Conservation (phyloP, 2,888 invertebrate genomes). For the Synergus umbraculus region DNA sequence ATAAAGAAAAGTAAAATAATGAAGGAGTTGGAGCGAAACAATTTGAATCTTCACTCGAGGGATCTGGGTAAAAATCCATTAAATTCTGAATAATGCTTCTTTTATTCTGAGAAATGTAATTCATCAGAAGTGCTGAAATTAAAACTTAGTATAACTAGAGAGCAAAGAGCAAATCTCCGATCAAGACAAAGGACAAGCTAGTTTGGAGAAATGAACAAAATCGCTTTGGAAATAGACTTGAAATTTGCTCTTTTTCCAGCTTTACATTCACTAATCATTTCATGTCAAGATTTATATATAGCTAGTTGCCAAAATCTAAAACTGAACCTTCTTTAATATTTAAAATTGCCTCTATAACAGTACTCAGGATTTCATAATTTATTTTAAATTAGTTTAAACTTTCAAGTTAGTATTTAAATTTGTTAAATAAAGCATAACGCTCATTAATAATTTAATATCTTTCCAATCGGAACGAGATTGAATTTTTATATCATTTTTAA, state of each 20-base stretch:
- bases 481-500: too few relatives aligned
- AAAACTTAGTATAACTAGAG: not conserved
- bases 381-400: too few relatives aligned
- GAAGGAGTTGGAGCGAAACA: not conserved
- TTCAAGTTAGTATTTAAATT: too few relatives aligned
- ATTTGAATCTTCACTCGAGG: too few relatives aligned
- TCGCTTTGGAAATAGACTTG: not conserved
- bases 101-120: not conserved
- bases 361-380: too few relatives aligned
- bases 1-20: not conserved
- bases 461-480: too few relatives aligned
- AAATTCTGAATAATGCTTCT: not conserved
- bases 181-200: not conserved
- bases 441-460: too few relatives aligned
- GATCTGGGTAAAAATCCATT: not conserved
- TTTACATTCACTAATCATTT: not conserved
- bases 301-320: not conserved
- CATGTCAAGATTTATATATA: not conserved
- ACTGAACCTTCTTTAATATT: not conserved
- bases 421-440: too few relatives aligned
- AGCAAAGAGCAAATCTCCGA: not conserved
- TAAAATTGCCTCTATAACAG: not conserved
- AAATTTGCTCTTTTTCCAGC: not conserved
- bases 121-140: not conserved
- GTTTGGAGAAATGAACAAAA: not conserved